Percentiles rank a stretch among this genome's conserved stretches.
Conservation (phyloP, 2,113 vertebrate genomes). For the Silurus glanis region DNA sequence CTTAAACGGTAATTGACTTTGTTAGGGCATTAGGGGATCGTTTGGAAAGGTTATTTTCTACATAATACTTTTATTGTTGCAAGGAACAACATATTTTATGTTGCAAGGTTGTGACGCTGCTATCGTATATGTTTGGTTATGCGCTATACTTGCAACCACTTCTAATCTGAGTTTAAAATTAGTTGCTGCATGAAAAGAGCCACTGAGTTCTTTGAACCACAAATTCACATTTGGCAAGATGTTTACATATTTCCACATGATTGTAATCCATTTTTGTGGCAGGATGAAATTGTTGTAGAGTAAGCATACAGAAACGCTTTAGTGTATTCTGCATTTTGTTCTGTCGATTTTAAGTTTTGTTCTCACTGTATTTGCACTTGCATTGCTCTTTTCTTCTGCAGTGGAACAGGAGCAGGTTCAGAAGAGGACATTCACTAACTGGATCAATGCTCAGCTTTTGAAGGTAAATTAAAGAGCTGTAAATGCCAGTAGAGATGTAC, state of each 20-base stretch:
- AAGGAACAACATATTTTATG: background rate
- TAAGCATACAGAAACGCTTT: background rate
- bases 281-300: background rate
- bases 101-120: background rate
- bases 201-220: slow-evolving; percentile 29
- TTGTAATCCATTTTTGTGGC: background rate
- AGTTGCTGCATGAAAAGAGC: slow-evolving; percentile 22
- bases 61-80: background rate
- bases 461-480: slow-evolving; percentile 74
- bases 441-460: slow-evolving; percentile 87
- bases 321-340: background rate
- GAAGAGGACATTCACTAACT: slow-evolving; percentile 91
- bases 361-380: background rate
- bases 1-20: background rate
- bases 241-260: slow-evolving; percentile 20
- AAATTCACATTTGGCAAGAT: slow-evolving; percentile 32
- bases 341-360: background rate
- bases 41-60: background rate
- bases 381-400: slow-evolving; percentile 58
- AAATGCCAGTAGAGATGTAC: background rate
- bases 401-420: slow-evolving; percentile 87
- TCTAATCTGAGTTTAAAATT: slow-evolving; percentile 34
- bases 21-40: too few relatives aligned
- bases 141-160: slow-evolving; percentile 35
- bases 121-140: background rate